Base-by-base conservation (phyloP, 1,140 invertebrate species). In the Drosophila fuyamai region DNA sequence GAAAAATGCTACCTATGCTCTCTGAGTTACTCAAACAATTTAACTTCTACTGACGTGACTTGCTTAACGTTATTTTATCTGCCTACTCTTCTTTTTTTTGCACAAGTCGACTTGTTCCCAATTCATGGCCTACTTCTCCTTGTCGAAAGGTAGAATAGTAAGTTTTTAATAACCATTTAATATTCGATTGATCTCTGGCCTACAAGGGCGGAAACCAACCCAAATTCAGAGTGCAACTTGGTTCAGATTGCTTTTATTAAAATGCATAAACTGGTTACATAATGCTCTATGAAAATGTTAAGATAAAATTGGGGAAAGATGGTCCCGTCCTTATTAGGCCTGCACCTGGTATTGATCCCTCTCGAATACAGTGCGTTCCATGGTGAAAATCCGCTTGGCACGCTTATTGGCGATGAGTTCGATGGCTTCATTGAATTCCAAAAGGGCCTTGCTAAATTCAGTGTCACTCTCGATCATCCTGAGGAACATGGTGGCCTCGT, bases 341-440 rank as follows among this genome's bases (percentile, higher is more conserved):
- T 5, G 1, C 27, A 27, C 8, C 0, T 13, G 23, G 23, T 23
- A 23, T 10, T 10, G 8, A 16, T 35, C 4, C 9, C 0, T 35
- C 18, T 76, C 73, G 36, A 76, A 76, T 10, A 76, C 29, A 8
- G 73, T 76, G 6, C 32, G 60, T 35, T 76, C 54, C 14, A 41
- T 27, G 23, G 2, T 1, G 16, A 41, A 76, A 6, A 41, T 14
- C 0, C 73, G 35, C 43, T 43, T 76, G 2, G 60, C n/a, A 1
- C 73, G 71, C 41, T 66, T 66, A 2, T 1, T 13, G 7, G 61
- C 16, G 4, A 76, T 4, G 1, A 0, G 0, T 4, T 66, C 40
- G 4, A 66, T 0, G 4, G 8, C 2, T 4, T 76, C 73, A 35
- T 67, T 66, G 40, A 76, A 76, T 0, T 76, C 73, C 6, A 40